Percentiles rank a stretch among this genome's conserved stretches.
These are phyloP conservation scores for Drosophila grimshawi DNA, from an alignment of 1,140 invertebrate genomes.

Conservation along the genomic window DNA sequence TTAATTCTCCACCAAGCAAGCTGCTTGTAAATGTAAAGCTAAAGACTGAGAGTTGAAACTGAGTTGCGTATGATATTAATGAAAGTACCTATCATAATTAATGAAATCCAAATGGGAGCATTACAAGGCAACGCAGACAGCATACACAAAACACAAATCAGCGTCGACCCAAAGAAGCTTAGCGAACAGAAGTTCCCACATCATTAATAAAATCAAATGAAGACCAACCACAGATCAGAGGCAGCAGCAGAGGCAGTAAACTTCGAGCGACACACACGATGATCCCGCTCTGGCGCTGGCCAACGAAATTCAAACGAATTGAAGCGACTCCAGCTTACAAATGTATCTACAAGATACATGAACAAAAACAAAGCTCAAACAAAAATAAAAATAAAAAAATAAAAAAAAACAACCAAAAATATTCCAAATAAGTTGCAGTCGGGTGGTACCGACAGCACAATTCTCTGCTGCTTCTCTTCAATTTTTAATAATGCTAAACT, in stretches of 20 bases:
- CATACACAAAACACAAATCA: constrained; percentile 44
- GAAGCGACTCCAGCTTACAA: constrained; percentile 69
- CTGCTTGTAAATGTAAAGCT: constrained; percentile 1
- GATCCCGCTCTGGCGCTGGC: constrained; percentile 42
- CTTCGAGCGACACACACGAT: constrained; percentile 69
- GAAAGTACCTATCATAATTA: constrained; percentile 75
- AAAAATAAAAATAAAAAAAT: constrained; percentile 16
- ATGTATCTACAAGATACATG: constrained; percentile 75
- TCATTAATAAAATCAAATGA: constrained; percentile 69
- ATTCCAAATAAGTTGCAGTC: not conserved
- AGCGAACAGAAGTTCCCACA: constrained; percentile 76
- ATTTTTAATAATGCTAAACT: too few species aligned
- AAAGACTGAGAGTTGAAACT: constrained; percentile 1
- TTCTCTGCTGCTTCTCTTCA: not conserved
- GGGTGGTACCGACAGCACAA: not conserved
- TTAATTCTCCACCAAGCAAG: constrained; percentile 11
- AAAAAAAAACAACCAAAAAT: not conserved
- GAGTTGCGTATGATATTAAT: constrained; percentile 65
- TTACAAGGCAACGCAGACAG: constrained; percentile 44
- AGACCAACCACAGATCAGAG: constrained; percentile 27
- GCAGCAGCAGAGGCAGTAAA: constrained; percentile 13
- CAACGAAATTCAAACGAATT: constrained; percentile 73
- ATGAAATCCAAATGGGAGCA: constrained; percentile 68
- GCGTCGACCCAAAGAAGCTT: constrained; percentile 38
- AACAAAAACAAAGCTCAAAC: constrained; percentile 19